Base-by-base conservation (phyloP, 2,113 vertebrate species). In the Sciurus niger region DNA sequence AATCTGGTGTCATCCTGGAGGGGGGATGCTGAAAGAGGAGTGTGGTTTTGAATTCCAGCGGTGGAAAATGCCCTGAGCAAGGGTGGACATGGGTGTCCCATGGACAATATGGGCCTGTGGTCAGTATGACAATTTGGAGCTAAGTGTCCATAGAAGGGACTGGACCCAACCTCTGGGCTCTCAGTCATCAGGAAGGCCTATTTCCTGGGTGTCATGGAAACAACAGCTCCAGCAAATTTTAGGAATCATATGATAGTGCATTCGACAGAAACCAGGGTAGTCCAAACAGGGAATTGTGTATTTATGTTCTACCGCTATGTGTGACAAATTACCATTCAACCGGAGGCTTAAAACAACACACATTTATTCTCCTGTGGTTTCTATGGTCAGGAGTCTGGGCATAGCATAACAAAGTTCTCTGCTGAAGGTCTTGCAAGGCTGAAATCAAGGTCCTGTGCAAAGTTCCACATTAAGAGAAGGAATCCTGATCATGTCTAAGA, bases 101-200 rank as follows among this genome's bases (percentile, higher is more conserved):
- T 1, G 53, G 25, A 60, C 10, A 32, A 20, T 6, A 12, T 5
- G 14, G 43, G 16, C 17, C 1, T 32, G 11, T 58, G 51, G 48
- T 67, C 34, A 22, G 12, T 32, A 18, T 6, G 16, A 84, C 40
- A 8, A 20, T n/a, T 30, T 78, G n/a, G 48, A 84, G 86, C 14
- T 53, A 53, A 28, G 11, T 9, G 7, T 5, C 20, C 22, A 2
- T 4, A 1, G 17, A 17, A n/a, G n/a, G 6, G 46, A 7, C 24
- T 34, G 40, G 18, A 4, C 30, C 22, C 40, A 22, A 1, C 3
- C 22, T 55, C 86, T 60, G 67, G 51, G 37, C 53, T 89, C n/a
- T n/a, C 2, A 17, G 10, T 12, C 3, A 18, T 30, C 37, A 30
- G 3, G 16, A 85, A 68, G 34, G 34, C 3, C 60, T 60, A 8